Evolutionary conservation across 2,888 invertebrate genomes (phyloP), one percentile per base, ranked within the genome.

Genomic region (Leuctra nigra): DNA sequence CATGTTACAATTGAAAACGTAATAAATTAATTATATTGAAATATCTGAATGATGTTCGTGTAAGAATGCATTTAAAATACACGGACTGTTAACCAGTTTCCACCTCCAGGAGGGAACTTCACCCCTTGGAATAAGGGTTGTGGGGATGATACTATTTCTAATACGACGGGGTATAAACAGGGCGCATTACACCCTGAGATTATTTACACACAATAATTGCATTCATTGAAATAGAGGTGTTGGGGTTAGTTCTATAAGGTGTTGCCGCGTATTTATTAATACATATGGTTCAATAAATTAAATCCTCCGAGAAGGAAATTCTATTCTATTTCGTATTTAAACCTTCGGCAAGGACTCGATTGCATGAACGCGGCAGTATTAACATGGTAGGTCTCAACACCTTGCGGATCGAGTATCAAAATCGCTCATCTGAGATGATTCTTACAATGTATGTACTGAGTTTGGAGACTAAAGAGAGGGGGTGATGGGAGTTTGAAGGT

Each of bases 271-370:
- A 35, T 50, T 50, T 50, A 50, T 50, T 50, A 50, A 50, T 35
- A 16, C 16, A 6, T 13, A 50, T 35, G 50, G 50, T 50, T 50
- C 50, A 50, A 50, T 35, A 33, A 16, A 20, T 50, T 50, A 50
- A 41, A 50, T 50, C 50, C 50, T 35, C 2, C 16, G 33, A 50
- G 35, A 50, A 18, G 50, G 50, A 35, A 50, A 29, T 20, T 50
- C 50, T 50, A 50, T 50, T 50, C 50, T 50, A 35, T 50, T 50
- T 35, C 35, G 50, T 35, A 50, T 35, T 50, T 50, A 35, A 50
- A 50, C 33, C 50, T 33, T 29, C 16, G 20, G 50, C 11, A 2
- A 4, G 44, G 41, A 11, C 2, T n/a, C 16, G 41, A 3, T 4
- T 29, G 29, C 16, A 50, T 50, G 6, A 44, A 41, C 18, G 50